Conservation (phyloP, 2,888 invertebrate species). For the Leucophenga maculata region DNA sequence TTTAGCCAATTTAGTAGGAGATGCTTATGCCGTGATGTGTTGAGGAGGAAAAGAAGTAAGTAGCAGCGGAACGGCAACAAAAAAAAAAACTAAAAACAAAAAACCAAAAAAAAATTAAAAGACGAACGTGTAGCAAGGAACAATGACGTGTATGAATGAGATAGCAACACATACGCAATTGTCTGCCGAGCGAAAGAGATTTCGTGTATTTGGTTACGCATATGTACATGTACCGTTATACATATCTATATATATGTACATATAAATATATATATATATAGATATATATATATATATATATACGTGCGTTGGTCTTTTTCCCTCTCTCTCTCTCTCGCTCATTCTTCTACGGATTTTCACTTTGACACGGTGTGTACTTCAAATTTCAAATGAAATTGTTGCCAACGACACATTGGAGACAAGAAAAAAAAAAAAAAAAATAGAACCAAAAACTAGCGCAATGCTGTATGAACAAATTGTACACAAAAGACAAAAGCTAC, state of each 20-base stretch:
- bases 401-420: constrained; percentile 32
- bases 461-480: constrained; percentile 49
- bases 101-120: too few species aligned
- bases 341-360: too few species aligned
- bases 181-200: not conserved
- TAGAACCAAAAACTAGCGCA: constrained; percentile 37
- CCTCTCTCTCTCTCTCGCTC: constrained; percentile 37
- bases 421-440: constrained; percentile 34
- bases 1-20: constrained; percentile 14
- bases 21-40: not conserved
- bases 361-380: constrained; percentile 1
- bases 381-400: constrained; percentile 49
- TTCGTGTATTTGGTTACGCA: constrained; percentile 6
- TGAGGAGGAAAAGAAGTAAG: too few species aligned
- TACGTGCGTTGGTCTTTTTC: constrained; percentile 36
- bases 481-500: constrained; percentile 38
- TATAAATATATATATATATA: not conserved
- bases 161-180: not conserved
- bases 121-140: not conserved
- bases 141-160: not conserved
- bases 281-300: not conserved
- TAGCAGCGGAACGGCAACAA: not conserved
- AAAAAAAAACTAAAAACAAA: too few species aligned
- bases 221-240: constrained; percentile 11
- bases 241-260: constrained; percentile 1